phyloP scores from a whole-genome alignment of 2,797 vertebrate species.

The Peromyscus aztecus region DNA sequence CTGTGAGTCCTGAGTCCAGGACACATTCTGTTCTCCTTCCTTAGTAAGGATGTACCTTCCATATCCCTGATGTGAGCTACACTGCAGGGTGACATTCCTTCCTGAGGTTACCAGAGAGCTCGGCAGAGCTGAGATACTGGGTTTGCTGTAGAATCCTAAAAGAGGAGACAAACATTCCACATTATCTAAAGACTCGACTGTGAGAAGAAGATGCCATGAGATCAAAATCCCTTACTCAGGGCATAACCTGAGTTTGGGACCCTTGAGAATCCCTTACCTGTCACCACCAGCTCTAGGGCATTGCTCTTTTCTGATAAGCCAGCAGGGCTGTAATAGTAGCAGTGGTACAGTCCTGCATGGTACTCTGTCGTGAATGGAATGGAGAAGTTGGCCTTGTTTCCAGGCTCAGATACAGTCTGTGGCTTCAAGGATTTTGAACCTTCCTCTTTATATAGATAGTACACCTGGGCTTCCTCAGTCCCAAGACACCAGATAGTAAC shows the following conservation, averaged over 20 bases:
- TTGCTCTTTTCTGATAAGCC: background rate
- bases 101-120: background rate
- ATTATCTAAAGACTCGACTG: background rate
- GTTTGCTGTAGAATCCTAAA: background rate
- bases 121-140: background rate
- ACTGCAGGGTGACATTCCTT: background rate
- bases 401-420: background rate
- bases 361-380: background rate
- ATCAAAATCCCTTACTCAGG: background rate
- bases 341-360: background rate
- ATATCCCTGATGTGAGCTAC: background rate
- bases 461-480: background rate
- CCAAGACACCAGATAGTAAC: background rate
- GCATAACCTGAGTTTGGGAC: background rate
- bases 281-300: background rate
- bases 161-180: background rate
- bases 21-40: background rate
- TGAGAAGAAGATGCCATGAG: background rate
- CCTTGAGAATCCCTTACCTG: background rate
- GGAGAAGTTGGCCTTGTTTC: background rate
- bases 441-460: background rate
- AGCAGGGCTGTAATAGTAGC: background rate
- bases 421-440: background rate
- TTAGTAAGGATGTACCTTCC: background rate
- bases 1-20: background rate